Conservation (phyloP, 2,797 vertebrate species). For the Megalops cyprinoides region DNA sequence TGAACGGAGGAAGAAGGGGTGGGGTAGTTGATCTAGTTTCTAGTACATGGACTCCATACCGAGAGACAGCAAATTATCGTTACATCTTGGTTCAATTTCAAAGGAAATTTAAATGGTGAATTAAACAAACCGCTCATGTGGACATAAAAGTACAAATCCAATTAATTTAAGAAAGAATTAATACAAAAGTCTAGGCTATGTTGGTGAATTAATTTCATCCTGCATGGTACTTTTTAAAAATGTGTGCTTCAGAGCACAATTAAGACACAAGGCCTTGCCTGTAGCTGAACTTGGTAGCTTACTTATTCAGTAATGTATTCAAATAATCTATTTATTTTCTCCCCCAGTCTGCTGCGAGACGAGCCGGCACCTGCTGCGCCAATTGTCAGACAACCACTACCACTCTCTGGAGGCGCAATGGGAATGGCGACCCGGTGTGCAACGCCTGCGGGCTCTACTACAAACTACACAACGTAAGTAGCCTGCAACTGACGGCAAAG, state of each 20-base stretch:
- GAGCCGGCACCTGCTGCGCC: conserved; percentile 96
- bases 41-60: background rate
- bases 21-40: background rate
- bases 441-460: conserved; percentile 99
- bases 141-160: background rate
- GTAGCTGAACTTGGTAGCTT: background rate
- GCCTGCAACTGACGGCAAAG: conserved; percentile 6
- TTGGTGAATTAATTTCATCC: background rate
- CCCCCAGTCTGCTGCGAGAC: conserved; percentile 89
- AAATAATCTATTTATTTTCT: conserved; percentile 39
- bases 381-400: conserved; percentile 98
- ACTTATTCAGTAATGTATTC: conserved; percentile 29
- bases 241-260: conserved; percentile 2
- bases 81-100: background rate
- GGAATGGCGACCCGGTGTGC: conserved; percentile 96
- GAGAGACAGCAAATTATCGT: background rate
- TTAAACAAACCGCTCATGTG: background rate
- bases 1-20: background rate
- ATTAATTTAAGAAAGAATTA: background rate
- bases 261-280: background rate
- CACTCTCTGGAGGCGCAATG: conserved; percentile 96
- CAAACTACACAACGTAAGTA: conserved; percentile 97
- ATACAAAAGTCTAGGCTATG: background rate
- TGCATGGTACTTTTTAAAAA: background rate
- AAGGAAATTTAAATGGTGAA: background rate